phyloP scores from a whole-genome alignment of 2,797 vertebrate genomes.

The Borostomias antarcticus region DNA sequence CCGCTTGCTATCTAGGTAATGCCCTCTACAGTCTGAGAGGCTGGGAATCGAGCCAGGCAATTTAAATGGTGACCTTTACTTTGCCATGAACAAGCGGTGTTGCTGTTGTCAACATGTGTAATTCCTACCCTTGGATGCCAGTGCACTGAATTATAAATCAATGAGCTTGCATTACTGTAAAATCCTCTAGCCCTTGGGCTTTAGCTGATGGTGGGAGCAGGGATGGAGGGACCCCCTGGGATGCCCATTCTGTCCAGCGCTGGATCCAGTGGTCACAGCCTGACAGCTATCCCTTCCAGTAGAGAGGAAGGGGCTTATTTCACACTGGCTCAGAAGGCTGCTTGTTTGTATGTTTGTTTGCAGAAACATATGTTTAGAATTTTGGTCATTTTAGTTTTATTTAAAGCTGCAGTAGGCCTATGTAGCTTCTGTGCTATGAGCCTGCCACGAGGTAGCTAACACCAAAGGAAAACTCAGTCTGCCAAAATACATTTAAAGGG shows the following conservation, averaged over 20 bases:
- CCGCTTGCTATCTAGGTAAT: too few species aligned
- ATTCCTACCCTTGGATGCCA: conserved; percentile 60
- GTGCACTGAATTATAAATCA: conserved; percentile 71
- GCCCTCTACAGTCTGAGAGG: conserved; percentile 34
- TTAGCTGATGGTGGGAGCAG: conserved; percentile 53
- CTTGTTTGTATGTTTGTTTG: neutral
- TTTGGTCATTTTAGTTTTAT: too few species aligned
- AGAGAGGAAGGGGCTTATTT: conserved; percentile 20
- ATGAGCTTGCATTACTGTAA: conserved; percentile 56
- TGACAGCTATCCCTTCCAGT: conserved; percentile 31
- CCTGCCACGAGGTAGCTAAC: too few species aligned
- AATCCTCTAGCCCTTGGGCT: conserved; percentile 53
- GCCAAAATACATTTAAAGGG: too few species aligned
- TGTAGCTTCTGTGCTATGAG: too few species aligned
- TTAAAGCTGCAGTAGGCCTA: too few species aligned
- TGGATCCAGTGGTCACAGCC: conserved; percentile 22
- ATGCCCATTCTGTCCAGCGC: conserved; percentile 48
- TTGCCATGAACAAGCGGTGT: conserved; percentile 49
- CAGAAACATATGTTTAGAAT: too few species aligned
- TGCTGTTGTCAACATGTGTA: conserved; percentile 70
- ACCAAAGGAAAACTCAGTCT: too few species aligned
- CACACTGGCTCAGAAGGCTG: conserved; percentile 29
- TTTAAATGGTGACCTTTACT: conserved; percentile 74
- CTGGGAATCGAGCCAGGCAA: conserved; percentile 55
- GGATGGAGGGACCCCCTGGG: conserved; percentile 53